phyloP scores from a whole-genome alignment of 2,888 invertebrate species.

The Leistus spinibarbis region DNA sequence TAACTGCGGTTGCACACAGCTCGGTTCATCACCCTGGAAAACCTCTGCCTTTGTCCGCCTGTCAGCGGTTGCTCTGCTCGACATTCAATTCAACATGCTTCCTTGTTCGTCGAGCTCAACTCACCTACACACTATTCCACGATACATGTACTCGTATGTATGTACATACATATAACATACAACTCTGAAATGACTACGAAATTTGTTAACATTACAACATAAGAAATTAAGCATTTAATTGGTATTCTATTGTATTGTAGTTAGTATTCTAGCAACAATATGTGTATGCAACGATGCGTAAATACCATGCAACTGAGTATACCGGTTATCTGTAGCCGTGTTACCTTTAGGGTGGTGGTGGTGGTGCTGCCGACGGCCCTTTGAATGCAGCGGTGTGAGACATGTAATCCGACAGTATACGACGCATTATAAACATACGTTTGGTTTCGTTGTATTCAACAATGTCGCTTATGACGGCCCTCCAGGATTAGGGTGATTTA shows the following conservation, averaged over 20 bases:
- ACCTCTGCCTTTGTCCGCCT: conserved; percentile 56
- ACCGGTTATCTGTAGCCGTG: neutral
- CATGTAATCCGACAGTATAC: conserved; percentile 52
- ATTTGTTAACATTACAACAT: no score
- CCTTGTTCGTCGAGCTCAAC: conserved; percentile 49
- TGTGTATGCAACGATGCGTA: neutral
- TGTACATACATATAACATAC: no score
- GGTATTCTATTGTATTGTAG: no score
- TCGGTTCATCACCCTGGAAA: conserved; percentile 48
- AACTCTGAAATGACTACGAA: no score
- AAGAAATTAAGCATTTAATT: no score
- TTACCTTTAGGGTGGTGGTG: neutral
- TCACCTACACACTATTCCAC: conserved; percentile 46
- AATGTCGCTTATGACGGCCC: conserved; percentile 39
- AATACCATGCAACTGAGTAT: neutral
- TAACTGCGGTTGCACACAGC: conserved; percentile 18
- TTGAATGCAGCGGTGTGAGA: conserved; percentile 36
- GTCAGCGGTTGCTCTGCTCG: conserved; percentile 55
- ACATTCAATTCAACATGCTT: conserved; percentile 43
- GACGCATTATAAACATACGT: conserved; percentile 52
- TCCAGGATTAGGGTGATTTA: conserved; percentile 54
- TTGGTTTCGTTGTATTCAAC: conserved; percentile 25
- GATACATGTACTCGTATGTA: neutral
- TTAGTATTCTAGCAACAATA: no score
- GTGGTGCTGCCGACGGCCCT: neutral